These are phyloP conservation scores for Etheostoma nigrum DNA, from an alignment of 2,797 vertebrate genomes.

Conservation along the genomic window DNA sequence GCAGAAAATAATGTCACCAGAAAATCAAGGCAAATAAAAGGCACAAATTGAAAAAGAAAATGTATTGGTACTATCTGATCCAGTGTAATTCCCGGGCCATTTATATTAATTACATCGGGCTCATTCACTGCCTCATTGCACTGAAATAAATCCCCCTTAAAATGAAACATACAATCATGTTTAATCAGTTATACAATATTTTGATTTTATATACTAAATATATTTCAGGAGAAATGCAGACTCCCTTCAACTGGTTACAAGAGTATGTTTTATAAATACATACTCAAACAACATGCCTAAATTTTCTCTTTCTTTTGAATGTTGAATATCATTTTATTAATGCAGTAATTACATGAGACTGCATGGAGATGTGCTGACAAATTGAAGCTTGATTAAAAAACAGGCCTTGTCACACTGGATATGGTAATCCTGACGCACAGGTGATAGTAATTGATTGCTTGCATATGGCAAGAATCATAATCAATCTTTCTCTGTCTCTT, in stretches of 20 bases:
- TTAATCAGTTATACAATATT: slow-evolving; percentile 52
- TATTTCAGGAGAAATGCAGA: slow-evolving; percentile 55
- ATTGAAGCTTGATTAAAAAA: slow-evolving; percentile 67
- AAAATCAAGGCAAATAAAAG: slow-evolving; percentile 48
- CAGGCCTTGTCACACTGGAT: slow-evolving; percentile 73
- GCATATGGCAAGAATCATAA: slow-evolving; percentile 76
- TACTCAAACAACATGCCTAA: slow-evolving; percentile 53
- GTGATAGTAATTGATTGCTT: slow-evolving; percentile 74
- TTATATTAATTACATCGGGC: slow-evolving; percentile 65
- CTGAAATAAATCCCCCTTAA: slow-evolving; percentile 64
- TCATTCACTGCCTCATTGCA: slow-evolving; percentile 68
- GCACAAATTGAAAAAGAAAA: slow-evolving; percentile 43
- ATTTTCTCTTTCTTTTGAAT: slow-evolving; percentile 53
- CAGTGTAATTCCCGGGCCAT: slow-evolving; percentile 51
- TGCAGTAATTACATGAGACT: slow-evolving; percentile 63
- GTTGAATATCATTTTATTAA: slow-evolving; percentile 46
- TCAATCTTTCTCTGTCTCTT: slow-evolving; percentile 75
- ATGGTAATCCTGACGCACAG: slow-evolving; percentile 70
- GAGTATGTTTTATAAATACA: slow-evolving; percentile 54
- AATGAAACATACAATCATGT: slow-evolving; percentile 66
- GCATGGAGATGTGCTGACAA: slow-evolving; percentile 54
- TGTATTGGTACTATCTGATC: slow-evolving; percentile 37
- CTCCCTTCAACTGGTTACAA: slow-evolving; percentile 50
- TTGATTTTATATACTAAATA: slow-evolving; percentile 50
- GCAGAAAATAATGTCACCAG: slow-evolving; percentile 57